Conservation (phyloP, 2,888 invertebrate genomes). For the Tyria jacobaeae region DNA sequence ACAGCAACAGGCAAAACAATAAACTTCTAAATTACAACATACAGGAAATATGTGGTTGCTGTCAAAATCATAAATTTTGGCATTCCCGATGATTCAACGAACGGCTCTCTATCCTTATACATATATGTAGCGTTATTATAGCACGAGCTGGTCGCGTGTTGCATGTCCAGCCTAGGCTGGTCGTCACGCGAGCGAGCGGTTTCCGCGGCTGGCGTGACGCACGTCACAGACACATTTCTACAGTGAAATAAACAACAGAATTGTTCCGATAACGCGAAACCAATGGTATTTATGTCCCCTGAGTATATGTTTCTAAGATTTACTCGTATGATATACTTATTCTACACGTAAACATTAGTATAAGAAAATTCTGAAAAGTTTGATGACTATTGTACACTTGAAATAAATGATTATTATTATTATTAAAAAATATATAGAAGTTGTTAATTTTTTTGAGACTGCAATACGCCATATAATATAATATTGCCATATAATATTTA, state of each 20-base stretch:
- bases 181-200: constrained; percentile 48
- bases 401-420: not conserved
- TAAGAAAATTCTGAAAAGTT: not conserved
- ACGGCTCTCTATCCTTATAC: constrained; percentile 20
- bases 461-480: no score
- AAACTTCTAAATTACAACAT: constrained; percentile 9
- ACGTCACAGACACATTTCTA: constrained; percentile 66
- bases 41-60: constrained; percentile 19
- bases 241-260: constrained; percentile 46
- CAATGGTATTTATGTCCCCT: constrained; percentile 33
- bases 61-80: constrained; percentile 25
- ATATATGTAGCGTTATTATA: constrained; percentile 17
- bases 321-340: no score
- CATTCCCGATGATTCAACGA: constrained; percentile 43
- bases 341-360: not conserved
- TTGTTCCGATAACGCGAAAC: constrained; percentile 44
- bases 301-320: constrained; percentile 14
- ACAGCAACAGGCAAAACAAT: constrained; percentile 17
- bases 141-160: constrained; percentile 39
- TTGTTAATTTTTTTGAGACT: no score
- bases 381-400: not conserved
- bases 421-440: no score
- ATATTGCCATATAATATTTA: no score
- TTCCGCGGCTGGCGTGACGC: constrained; percentile 59
- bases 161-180: constrained; percentile 35